Base-by-base conservation (phyloP, 1,140 invertebrate species). In the Sesamia nonagrioides region DNA sequence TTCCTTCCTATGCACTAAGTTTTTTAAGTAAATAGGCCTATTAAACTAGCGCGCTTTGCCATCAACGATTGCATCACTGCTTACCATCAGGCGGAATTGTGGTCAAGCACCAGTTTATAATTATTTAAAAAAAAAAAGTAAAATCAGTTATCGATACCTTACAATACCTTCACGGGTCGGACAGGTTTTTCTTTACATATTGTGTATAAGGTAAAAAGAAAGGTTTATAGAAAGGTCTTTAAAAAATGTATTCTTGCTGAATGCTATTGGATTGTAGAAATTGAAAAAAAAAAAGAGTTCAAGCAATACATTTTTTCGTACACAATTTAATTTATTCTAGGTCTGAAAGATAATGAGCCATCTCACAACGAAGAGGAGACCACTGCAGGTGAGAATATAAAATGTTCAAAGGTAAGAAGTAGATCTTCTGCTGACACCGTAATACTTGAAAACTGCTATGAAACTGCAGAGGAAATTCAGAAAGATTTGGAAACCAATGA, bases 381-480 rank as follows among this genome's bases (percentile, higher is more conserved):
- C 75, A 52, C 42, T 52, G 52, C 89, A 92, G 92, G 88, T 93
- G 92, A 93, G 90, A 84, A 85, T 68, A 74, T 61, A 74, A 83
- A 82, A 77, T 78, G 71, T 87, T 86, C 88, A 83, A 84, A 89
- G 78, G 79, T 84, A 37, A 75, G 81, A 85, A 80, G 82, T 79
- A 92, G 91, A 87, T 86, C 86, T 78, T 93, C 93, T 40, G 88
- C 86, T 82, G 93, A 94, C 18, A 94, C 91, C 80, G 69, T 92
- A 69, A 83, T 94, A 48, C 77, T 92, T 74, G 90, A 91, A 52
- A 84, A 78, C 40, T 91, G 88, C 78, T 90, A 91, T 82, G 84
- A 92, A 80, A 88, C 83, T 69, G 87, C 83, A 69, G 90, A 91
- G 73, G 92, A 92, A 54, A 85, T 90, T 50, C 81, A 80, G 81